Evolutionary conservation across 2,797 vertebrate genomes (phyloP), one percentile per base, ranked within the genome.

Genomic region (Arvicola amphibius): DNA sequence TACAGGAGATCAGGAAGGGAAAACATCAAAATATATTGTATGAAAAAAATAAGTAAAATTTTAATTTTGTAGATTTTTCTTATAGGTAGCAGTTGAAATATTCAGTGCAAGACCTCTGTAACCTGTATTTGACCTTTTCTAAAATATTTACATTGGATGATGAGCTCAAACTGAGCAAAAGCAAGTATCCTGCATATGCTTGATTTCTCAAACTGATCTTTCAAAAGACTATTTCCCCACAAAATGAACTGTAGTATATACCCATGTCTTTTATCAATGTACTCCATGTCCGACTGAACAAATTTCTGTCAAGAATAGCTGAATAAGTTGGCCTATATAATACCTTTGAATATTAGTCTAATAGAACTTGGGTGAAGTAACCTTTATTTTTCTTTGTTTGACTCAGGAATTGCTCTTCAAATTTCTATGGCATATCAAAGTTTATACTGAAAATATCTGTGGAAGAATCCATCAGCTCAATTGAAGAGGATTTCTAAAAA

Each of bases 61-160:
- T 53, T 46, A 43, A 76, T 96, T 96, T 34, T 95, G 79, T 17
- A 96, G 56, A 37, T 94, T 97, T 98, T 93, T 51, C 46, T 46
- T 93, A 11, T 81, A 93, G 80, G 40, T 94, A 78, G 23, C 34
- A 43, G 63, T 91, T 88, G 88, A 94, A 84, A 81, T 67, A 85
- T 59, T 71, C 69, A 86, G 23, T 87, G 3, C 19, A 95, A 88
- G 37, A 77, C 78, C 80, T 97, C 85, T 94, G 43, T 83, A 96
- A 74, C 3, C 94, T 93, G 13, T 25, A 13, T 95, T 96, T 95
- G 93, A 1, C 14, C 89, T 88, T 83, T 10, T n/a, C 11, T 96
- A 87, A 97, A 96, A 96, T 91, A 77, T 4, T 94, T 94, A 6
- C 32, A 65, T 4, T 67, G 63, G 80, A 87, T 92, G 67, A 79